Conservation (phyloP, 2,797 vertebrate genomes). For the Protonibea diacanthus region DNA sequence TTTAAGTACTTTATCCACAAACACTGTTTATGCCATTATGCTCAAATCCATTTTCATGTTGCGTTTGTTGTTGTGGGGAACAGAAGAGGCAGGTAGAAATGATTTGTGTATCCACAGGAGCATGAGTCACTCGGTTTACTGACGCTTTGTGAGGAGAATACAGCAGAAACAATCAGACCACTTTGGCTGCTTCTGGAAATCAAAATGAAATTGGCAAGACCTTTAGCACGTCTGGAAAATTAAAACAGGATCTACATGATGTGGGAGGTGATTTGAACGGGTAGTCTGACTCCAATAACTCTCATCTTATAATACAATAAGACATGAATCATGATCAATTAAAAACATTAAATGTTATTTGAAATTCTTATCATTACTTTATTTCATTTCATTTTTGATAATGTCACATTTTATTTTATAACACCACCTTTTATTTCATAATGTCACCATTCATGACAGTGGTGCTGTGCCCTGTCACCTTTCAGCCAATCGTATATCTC, state of each 20-base stretch:
- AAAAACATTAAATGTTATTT: background rate
- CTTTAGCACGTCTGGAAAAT: constrained; percentile 12
- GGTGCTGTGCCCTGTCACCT: too few species aligned
- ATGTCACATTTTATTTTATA: constrained; percentile 5
- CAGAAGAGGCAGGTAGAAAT: constrained; percentile 25
- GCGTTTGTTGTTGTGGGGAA: constrained; percentile 27
- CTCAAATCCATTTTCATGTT: constrained; percentile 21
- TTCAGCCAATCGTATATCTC: background rate
- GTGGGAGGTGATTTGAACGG: background rate
- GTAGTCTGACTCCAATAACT: background rate
- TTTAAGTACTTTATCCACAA: constrained; percentile 28
- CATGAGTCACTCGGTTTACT: constrained; percentile 64
- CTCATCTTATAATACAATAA: background rate
- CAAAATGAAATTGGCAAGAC: constrained; percentile 28
- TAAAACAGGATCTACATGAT: constrained; percentile 21
- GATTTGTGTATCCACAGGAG: constrained; percentile 40
- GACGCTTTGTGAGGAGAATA: constrained; percentile 52
- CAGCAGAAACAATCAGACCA: constrained; percentile 47
- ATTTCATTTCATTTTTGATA: background rate
- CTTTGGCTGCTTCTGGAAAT: constrained; percentile 50
- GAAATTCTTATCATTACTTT: too few species aligned
- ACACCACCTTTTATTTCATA: background rate
- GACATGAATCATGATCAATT: too few species aligned
- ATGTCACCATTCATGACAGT: background rate
- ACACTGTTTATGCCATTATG: constrained; percentile 15